Conservation (phyloP, 2,888 invertebrate genomes). For the Diplazon laetatorius region DNA sequence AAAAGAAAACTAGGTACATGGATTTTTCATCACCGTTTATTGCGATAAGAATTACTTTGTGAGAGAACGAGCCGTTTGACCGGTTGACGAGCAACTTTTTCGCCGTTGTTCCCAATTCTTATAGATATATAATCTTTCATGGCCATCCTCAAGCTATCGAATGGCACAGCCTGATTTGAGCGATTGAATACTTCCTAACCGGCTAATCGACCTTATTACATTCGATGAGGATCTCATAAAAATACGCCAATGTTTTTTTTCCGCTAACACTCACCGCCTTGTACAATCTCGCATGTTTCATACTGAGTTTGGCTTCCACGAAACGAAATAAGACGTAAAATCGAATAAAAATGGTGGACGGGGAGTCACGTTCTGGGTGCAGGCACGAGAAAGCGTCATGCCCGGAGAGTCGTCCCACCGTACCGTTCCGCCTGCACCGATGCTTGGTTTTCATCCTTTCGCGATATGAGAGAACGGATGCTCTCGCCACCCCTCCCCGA, state of each 20-base stretch:
- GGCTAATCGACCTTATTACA: too few relatives aligned
- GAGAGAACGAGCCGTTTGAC: slow-evolving; percentile 49
- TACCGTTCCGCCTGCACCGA: slow-evolving; percentile 39
- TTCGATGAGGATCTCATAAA: too few relatives aligned
- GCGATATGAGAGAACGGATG: slow-evolving; percentile 65
- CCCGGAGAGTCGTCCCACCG: slow-evolving; percentile 46
- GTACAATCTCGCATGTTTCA: too few relatives aligned
- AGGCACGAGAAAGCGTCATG: slow-evolving; percentile 17
- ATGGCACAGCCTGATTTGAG: background rate
- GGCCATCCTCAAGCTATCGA: background rate
- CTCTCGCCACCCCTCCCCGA: slow-evolving; percentile 36
- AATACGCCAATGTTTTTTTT: too few relatives aligned
- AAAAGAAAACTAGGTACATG: slow-evolving; percentile 34
- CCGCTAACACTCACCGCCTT: too few relatives aligned
- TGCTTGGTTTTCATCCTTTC: slow-evolving; percentile 62
- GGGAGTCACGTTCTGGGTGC: slow-evolving; percentile 21
- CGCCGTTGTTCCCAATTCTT: slow-evolving; percentile 51
- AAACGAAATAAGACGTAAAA: slow-evolving; percentile 37
- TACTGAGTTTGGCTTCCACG: background rate
- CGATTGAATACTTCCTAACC: background rate
- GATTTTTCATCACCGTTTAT: slow-evolving; percentile 57
- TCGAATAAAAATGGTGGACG: slow-evolving; percentile 38
- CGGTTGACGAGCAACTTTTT: slow-evolving; percentile 47
- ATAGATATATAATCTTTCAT: slow-evolving; percentile 2
- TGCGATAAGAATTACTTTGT: slow-evolving; percentile 54